phyloP scores from a whole-genome alignment of 2,888 invertebrate genomes.

The Merodon equestris region DNA sequence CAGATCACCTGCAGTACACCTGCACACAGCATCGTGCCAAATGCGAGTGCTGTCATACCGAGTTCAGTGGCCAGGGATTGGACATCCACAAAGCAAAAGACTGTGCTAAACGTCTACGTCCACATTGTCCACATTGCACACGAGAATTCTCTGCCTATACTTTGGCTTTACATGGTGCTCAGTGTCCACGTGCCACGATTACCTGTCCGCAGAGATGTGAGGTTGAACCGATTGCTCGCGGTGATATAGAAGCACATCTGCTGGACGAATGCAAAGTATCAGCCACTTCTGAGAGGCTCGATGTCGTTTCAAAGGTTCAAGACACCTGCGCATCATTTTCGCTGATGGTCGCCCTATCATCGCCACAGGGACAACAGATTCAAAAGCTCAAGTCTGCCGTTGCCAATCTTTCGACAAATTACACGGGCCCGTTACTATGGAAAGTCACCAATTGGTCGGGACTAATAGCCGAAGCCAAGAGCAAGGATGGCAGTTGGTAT shows the following conservation, averaged over 20 bases:
- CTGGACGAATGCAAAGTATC: constrained; percentile 92
- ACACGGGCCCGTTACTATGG: constrained; percentile 94
- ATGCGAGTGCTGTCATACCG: constrained; percentile 94
- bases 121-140: constrained; percentile 92
- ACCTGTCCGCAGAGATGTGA: constrained; percentile 94
- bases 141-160: constrained; percentile 94
- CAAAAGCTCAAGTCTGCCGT: constrained; percentile 89
- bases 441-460: constrained; percentile 92
- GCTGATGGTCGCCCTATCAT: constrained; percentile 90
- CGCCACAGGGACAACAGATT: constrained; percentile 92
- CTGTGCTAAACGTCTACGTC: constrained; percentile 92
- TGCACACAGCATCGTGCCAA: constrained; percentile 91
- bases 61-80: constrained; percentile 92
- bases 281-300: constrained; percentile 92
- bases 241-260: constrained; percentile 92
- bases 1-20: constrained; percentile 94
- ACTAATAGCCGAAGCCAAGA: constrained; percentile 93
- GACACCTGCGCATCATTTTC: constrained; percentile 88
- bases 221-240: constrained; percentile 86
- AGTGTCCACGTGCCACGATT: constrained; percentile 91
- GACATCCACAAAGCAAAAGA: constrained; percentile 92
- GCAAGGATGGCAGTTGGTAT: constrained; percentile 92
- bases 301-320: constrained; percentile 93
- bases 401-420: constrained; percentile 88
- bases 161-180: constrained; percentile 89